Evolutionary conservation across 2,113 vertebrate species (phyloP).

Genomic region (Progne subis): DNA sequence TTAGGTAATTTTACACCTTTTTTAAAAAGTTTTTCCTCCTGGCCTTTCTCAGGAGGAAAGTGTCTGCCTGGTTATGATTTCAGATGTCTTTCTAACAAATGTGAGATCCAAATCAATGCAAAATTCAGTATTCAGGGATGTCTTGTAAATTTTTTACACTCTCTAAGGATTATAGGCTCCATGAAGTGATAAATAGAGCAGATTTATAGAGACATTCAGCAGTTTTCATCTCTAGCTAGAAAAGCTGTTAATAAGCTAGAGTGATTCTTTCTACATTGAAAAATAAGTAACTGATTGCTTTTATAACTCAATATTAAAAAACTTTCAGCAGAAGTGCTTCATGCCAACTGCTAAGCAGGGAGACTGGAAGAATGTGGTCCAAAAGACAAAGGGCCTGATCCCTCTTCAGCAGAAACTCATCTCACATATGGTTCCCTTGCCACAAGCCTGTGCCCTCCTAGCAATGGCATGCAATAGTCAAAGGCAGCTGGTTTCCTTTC

Average conservation of each 20-base stretch:
- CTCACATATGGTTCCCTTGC: not conserved
- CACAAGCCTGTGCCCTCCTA: not conserved
- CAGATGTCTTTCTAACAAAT: not conserved
- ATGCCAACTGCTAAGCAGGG: not conserved
- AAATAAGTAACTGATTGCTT: not conserved
- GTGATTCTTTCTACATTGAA: not conserved
- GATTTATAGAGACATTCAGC: not conserved
- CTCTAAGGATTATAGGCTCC: not conserved
- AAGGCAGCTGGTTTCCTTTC: not conserved
- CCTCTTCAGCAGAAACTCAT: not conserved
- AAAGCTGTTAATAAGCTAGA: not conserved
- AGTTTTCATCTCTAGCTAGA: not conserved
- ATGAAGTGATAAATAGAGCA: not conserved
- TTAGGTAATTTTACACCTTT: not conserved
- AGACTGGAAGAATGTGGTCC: accelerated
- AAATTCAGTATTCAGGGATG: not conserved
- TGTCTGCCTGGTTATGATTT: slow-evolving; percentile 6
- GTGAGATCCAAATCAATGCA: not conserved
- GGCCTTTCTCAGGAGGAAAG: not conserved
- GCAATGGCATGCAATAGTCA: not conserved
- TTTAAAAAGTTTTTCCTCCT: not conserved
- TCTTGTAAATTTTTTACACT: not conserved
- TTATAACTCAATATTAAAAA: not conserved
- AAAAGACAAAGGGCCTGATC: not conserved
- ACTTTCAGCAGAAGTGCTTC: not conserved